phyloP scores from a whole-genome alignment of 2,113 vertebrate species.

The Vanacampus margaritifer region DNA sequence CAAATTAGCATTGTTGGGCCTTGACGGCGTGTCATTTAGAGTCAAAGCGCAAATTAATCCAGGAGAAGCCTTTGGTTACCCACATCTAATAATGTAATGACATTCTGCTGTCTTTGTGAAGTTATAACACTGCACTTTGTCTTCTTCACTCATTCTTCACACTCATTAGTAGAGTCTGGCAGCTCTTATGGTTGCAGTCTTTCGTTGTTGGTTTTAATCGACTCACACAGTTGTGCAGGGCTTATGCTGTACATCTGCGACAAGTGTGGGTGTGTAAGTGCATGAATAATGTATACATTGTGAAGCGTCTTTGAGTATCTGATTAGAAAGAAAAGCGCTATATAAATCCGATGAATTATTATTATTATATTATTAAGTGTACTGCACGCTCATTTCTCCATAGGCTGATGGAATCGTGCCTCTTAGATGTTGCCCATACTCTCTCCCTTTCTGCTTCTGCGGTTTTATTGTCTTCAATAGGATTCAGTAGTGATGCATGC shows the following conservation, averaged over 20 bases:
- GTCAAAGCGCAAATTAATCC: background rate
- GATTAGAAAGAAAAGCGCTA: too few relatives aligned
- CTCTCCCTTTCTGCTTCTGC: background rate
- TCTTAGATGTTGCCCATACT: constrained; percentile 3
- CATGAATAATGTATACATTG: too few relatives aligned
- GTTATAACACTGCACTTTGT: background rate
- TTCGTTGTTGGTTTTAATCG: constrained; percentile 6
- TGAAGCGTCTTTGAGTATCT: too few relatives aligned
- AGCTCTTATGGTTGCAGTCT: background rate
- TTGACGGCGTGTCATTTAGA: background rate
- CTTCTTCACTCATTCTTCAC: background rate
- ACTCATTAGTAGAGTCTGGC: background rate
- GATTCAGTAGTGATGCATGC: constrained; percentile 11
- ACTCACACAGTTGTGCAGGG: background rate
- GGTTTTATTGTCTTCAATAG: constrained; percentile 10
- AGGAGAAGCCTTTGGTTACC: background rate
- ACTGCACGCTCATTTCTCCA: background rate
- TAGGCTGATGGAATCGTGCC: background rate
- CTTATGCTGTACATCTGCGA: background rate
- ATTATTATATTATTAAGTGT: too few relatives aligned
- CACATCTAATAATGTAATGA: background rate
- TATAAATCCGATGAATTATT: too few relatives aligned
- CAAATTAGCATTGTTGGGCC: background rate
- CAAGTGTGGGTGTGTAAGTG: too few relatives aligned
- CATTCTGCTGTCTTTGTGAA: background rate